These are phyloP conservation scores for Nephila pilipes DNA, from an alignment of 1,140 invertebrate species.

Conservation along the genomic window DNA sequence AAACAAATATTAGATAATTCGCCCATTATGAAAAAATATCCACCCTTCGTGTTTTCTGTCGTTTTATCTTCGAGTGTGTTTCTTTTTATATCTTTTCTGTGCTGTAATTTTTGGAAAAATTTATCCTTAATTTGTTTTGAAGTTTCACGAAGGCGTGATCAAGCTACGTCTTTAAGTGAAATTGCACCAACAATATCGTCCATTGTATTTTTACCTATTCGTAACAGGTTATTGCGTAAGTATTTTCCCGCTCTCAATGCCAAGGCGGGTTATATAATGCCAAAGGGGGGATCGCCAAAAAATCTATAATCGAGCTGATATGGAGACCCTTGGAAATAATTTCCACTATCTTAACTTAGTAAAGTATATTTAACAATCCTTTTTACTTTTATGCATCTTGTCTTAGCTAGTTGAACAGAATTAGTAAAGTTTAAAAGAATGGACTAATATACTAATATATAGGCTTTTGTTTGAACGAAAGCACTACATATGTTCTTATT, in stretches of 20 bases:
- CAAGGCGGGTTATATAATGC: neutral
- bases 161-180: neutral
- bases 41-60: neutral
- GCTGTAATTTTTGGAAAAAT: slow-evolving; percentile 28
- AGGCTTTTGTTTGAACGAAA: slow-evolving; percentile 2
- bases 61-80: slow-evolving; percentile 14
- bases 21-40: slow-evolving; percentile 33
- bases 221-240: neutral
- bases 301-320: slow-evolving; percentile 42
- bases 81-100: slow-evolving; percentile 50
- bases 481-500: neutral
- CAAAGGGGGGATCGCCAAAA: slow-evolving; percentile 7
- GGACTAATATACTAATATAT: slow-evolving; percentile 11
- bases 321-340: neutral
- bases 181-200: neutral
- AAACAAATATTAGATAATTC: neutral
- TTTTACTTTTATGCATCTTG: neutral
- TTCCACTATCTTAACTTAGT: slow-evolving; percentile 11
- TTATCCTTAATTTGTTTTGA: slow-evolving; percentile 40
- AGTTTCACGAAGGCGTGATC: slow-evolving; percentile 12
- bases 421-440: no score
- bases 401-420: neutral
- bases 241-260: slow-evolving; percentile 11
- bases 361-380: neutral
- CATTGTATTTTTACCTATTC: slow-evolving; percentile 17